Evolutionary conservation across 2,797 vertebrate species (phyloP).

Genomic region (Natrix natrix): DNA sequence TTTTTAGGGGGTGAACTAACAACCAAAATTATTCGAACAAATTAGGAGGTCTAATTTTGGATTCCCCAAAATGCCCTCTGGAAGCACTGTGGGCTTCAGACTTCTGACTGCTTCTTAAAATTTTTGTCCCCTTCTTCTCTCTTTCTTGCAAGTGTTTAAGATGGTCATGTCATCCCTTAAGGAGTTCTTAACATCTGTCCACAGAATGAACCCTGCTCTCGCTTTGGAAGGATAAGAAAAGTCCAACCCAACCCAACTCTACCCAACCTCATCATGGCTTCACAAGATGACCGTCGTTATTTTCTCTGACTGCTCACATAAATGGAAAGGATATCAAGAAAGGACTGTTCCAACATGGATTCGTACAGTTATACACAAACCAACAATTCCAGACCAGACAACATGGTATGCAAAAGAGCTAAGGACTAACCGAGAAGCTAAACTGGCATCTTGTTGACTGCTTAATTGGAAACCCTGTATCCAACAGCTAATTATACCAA

Average conservation of each 20-base stretch:
- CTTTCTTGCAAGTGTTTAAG: neutral
- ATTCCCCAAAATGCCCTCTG: neutral
- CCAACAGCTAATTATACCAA: neutral
- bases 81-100: neutral
- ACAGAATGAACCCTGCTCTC: neutral
- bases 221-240: neutral
- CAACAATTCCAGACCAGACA: neutral
- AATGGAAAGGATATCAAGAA: neutral
- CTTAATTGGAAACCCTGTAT: neutral
- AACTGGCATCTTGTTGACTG: neutral
- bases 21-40: neutral
- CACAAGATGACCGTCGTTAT: neutral
- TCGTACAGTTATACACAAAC: neutral
- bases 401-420: neutral
- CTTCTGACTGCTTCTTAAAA: neutral
- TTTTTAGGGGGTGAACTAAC: neutral
- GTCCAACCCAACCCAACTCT: neutral
- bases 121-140: neutral
- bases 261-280: neutral
- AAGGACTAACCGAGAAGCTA: neutral
- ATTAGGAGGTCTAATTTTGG: neutral
- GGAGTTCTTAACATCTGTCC: neutral
- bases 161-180: neutral
- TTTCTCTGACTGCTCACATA: neutral
- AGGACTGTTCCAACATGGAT: neutral